Percentiles rank a stretch among this genome's conserved stretches.
Conservation (phyloP, 2,888 invertebrate genomes). For the Rhamphomyia laevipes region DNA sequence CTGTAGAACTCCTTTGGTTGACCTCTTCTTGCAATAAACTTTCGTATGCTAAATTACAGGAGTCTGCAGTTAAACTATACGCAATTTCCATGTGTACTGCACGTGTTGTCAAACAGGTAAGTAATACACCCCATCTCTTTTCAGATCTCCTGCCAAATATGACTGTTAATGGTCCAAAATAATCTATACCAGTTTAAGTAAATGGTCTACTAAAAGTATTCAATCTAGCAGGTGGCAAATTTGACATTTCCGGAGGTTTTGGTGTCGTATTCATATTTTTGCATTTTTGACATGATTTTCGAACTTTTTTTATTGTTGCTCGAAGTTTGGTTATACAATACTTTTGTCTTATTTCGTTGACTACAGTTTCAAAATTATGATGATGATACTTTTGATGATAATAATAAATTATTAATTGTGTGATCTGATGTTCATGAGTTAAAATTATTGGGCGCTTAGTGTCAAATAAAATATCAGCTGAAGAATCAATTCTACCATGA, state of each 20-base stretch:
- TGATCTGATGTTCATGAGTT: conserved; percentile 1
- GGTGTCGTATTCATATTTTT: conserved; percentile 10
- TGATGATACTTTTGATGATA: conserved; percentile 7
- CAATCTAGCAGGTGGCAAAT: conserved; percentile 6
- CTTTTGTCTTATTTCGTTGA: neutral
- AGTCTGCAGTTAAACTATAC: conserved; percentile 18
- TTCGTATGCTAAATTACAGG: conserved; percentile 9
- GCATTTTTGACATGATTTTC: conserved; percentile 6
- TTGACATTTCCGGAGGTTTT: conserved; percentile 8
- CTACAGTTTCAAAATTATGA: neutral
- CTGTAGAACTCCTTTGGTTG: conserved; percentile 6
- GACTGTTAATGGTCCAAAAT: conserved; percentile 9
- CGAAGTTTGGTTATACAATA: conserved; percentile 1
- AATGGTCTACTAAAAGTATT: conserved; percentile 9
- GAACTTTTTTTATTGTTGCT: neutral
- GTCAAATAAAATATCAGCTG: neutral
- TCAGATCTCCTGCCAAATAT: conserved; percentile 8
- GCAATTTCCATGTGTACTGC: conserved; percentile 13
- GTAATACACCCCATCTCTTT: conserved; percentile 12
- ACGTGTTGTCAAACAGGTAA: conserved; percentile 12
- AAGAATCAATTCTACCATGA: neutral
- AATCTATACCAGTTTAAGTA: conserved; percentile 8
- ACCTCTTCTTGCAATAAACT: conserved; percentile 9
- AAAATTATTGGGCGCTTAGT: conserved; percentile 3
- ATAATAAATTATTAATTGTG: conserved; percentile 1